Percentiles rank a stretch among this genome's conserved stretches.
phyloP scores from a whole-genome alignment of 37 sponge, comb jelly and placozoan genomes.

The Aplysina aerophoba region DNA sequence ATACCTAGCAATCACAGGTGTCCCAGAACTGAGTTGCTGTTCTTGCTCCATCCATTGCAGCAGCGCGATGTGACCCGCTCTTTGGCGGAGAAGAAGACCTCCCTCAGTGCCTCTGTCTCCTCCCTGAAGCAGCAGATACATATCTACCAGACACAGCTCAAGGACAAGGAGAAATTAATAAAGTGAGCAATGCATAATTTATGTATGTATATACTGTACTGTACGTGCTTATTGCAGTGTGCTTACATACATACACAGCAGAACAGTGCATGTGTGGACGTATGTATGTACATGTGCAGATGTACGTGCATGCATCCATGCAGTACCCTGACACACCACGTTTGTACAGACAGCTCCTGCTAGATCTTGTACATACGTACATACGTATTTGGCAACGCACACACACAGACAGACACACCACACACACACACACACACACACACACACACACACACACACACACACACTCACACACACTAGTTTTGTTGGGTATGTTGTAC shows the following conservation, averaged over 20 bases:
- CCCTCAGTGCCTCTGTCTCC: constrained; percentile 24
- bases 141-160: constrained; percentile 46
- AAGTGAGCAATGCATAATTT: background rate
- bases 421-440: constrained; percentile 19
- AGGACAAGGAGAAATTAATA: constrained; percentile 61
- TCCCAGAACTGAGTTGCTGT: too few relatives aligned
- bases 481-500: background rate
- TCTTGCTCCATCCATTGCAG: background rate
- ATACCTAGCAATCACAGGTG: too few relatives aligned
- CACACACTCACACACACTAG: constrained; percentile 20
- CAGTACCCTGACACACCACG: too few relatives aligned
- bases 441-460: constrained; percentile 14
- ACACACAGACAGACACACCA: too few relatives aligned
- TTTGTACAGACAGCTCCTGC: too few relatives aligned
- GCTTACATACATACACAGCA: background rate
- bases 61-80: constrained; percentile 26
- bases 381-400: too few relatives aligned
- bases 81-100: constrained; percentile 21
- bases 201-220: background rate
- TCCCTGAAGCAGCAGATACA: constrained; percentile 59
- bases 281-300: constrained; percentile 27
- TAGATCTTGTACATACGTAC: too few relatives aligned
- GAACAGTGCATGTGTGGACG: background rate
- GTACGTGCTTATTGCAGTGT: constrained; percentile 2
- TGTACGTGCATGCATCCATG: background rate